phyloP scores from a whole-genome alignment of 1,140 invertebrate genomes.

The Elymnias hypermnestra region DNA sequence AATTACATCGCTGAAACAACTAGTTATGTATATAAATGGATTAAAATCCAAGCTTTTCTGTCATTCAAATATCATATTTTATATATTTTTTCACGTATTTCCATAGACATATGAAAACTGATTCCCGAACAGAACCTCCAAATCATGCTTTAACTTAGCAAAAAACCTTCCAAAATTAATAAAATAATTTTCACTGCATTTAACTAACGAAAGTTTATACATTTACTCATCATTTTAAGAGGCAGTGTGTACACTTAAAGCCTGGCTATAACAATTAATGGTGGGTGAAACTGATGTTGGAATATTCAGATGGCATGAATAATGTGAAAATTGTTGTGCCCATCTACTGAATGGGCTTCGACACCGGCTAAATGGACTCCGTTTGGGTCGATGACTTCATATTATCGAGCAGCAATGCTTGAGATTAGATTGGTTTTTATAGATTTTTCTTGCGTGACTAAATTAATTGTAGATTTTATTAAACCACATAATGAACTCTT shows the following conservation, averaged over 20 bases:
- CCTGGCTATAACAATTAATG: slow-evolving; percentile 67
- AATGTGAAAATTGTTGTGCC: slow-evolving; percentile 61
- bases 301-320: slow-evolving; percentile 67
- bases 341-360: slow-evolving; percentile 50
- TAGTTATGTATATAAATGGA: too few species aligned
- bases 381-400: slow-evolving; percentile 52
- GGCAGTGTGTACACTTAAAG: slow-evolving; percentile 21
- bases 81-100: too few species aligned
- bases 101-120: too few species aligned
- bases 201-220: too few species aligned
- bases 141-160: too few species aligned
- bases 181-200: too few species aligned
- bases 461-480: slow-evolving; percentile 29
- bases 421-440: slow-evolving; percentile 28
- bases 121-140: too few species aligned
- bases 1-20: too few species aligned
- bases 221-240: neutral
- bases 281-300: slow-evolving; percentile 52
- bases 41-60: too few species aligned
- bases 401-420: slow-evolving; percentile 31
- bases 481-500: slow-evolving; percentile 16
- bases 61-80: too few species aligned
- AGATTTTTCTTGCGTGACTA: slow-evolving; percentile 18
- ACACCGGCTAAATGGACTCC: slow-evolving; percentile 40
- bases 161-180: too few species aligned